Base-by-base conservation (phyloP, 2,113 vertebrate genomes). In the Cichladusa arquata region DNA sequence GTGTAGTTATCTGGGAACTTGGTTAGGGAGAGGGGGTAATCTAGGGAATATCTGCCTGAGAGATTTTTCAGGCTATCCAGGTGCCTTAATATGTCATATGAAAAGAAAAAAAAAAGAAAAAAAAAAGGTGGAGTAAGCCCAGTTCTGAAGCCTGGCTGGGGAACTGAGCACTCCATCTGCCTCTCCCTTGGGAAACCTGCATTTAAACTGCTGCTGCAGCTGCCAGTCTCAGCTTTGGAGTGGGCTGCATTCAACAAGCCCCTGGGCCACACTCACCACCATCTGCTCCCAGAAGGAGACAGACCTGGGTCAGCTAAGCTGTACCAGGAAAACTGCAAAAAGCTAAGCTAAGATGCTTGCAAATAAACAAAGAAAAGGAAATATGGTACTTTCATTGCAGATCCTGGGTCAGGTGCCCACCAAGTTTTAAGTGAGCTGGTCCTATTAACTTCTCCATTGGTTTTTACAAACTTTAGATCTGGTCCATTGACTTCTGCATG, bases 211-310 rank as follows among this genome's bases (percentile, higher is more conserved):
- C 1, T 47, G 33, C 5, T 15, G 6, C 19, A 14, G 13, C 11
- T 20, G 11, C 23, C 47, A 70, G 31, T 20, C 23, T 4, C 0
- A 8, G 18, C 19, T 67, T 82, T 56, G 40, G 14, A 81, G 9
- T 0, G 1, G 38, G 8, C 16, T 77, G 20, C 1, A 1, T 51
- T 34, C 56, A 45, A 14, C 6, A 36, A 61, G 2, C 2, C 17
- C 13, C 8, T 47, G 29, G 31, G 33, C 15, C 38, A 71, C 42
- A 34, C 8, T 48, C 19, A 17, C 6, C 47, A 29, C 6, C 1
- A 0, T 20, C 26, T 64, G 29, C 47, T 72, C 25, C 38, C 7
- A 11, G 20, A 11, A 86, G 15, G n/a, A 51, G 5, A 72, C 10
- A 60, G 36, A 23, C 14, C 5, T 65, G 45, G n/a, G 0, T 0